phyloP scores from a whole-genome alignment of 35 echinoderm and acorn worm genomes.

The Eucidaris tribuloides region DNA sequence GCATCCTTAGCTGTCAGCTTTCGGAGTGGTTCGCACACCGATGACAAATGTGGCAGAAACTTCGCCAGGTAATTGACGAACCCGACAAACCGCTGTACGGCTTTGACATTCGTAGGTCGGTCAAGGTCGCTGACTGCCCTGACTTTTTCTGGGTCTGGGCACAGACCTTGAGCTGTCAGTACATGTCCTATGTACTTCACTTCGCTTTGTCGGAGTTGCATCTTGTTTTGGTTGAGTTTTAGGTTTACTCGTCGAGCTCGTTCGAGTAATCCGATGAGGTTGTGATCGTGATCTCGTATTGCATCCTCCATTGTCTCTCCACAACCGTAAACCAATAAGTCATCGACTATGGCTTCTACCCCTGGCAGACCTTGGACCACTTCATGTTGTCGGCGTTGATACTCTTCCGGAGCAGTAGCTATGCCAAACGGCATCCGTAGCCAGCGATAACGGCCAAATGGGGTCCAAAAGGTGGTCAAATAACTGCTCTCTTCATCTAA shows the following conservation, averaged over 20 bases:
- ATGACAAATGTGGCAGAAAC: conserved; percentile 33
- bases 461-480: conserved; percentile 28
- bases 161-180: conserved; percentile 38
- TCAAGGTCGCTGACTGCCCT: conserved; percentile 46
- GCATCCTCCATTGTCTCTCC: background rate
- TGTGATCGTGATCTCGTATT: background rate
- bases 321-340: background rate
- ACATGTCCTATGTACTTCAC: conserved; percentile 89
- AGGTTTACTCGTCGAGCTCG: conserved; percentile 32
- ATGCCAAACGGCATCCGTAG: conserved; percentile 61
- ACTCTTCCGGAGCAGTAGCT: conserved; percentile 36
- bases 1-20: conserved; percentile 32
- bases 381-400: conserved; percentile 33
- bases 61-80: conserved; percentile 33
- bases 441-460: conserved; percentile 62
- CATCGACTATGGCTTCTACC: background rate
- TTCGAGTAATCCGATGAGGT: background rate
- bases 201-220: conserved; percentile 44
- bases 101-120: conserved; percentile 26
- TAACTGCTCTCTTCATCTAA: conserved; percentile 54
- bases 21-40: conserved; percentile 39
- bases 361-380: background rate
- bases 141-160: conserved; percentile 63
- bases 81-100: conserved; percentile 31
- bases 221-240: conserved; percentile 70